phyloP scores from a whole-genome alignment of 1,140 invertebrate genomes.

The Ostrea denselamellosa region DNA sequence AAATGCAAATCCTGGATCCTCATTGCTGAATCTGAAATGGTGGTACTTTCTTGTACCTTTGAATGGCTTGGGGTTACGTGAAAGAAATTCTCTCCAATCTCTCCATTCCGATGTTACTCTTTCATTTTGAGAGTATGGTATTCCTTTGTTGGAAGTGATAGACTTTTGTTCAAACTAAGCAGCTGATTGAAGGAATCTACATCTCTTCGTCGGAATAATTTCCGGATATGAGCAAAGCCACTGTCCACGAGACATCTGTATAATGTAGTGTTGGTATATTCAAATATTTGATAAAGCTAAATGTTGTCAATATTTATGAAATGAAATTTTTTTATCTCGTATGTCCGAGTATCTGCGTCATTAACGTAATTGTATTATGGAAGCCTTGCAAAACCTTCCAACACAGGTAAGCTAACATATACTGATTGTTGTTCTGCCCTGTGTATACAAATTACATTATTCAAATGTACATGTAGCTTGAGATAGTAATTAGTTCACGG shows the following conservation, averaged over 20 bases:
- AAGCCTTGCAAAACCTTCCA: neutral
- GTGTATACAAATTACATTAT: too few relatives aligned
- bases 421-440: slow-evolving; percentile 29
- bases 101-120: neutral
- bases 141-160: neutral
- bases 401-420: neutral
- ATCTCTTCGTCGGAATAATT: neutral
- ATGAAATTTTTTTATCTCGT: neutral
- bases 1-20: too few relatives aligned
- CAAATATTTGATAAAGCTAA: too few relatives aligned
- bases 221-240: slow-evolving; percentile 15
- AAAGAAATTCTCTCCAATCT: too few relatives aligned
- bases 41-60: too few relatives aligned
- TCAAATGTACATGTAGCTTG: too few relatives aligned
- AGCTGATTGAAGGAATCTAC: too few relatives aligned
- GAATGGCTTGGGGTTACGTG: too few relatives aligned
- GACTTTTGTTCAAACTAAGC: neutral
- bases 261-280: neutral
- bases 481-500: too few relatives aligned
- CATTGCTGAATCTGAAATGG: too few relatives aligned
- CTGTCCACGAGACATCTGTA: neutral
- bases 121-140: neutral
- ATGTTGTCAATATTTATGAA: too few relatives aligned
- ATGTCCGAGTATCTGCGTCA: neutral
- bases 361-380: neutral